These are phyloP conservation scores for Abrostola tripartita DNA, from an alignment of 2,888 invertebrate genomes.

Conservation along the genomic window DNA sequence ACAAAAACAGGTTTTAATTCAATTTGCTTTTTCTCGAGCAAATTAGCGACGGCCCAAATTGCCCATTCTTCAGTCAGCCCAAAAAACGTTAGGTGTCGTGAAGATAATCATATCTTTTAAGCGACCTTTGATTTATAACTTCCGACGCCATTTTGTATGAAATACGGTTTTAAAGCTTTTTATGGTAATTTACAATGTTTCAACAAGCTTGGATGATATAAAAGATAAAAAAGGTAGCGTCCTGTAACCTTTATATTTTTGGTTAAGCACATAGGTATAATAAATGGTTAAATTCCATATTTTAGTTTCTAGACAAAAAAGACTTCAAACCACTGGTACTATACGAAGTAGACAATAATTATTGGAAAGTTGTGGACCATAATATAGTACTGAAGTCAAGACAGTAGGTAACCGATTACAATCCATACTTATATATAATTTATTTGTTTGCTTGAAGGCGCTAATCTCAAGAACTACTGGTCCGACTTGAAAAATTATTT, in stretches of 20 bases:
- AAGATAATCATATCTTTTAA: conserved; percentile 33
- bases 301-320: neutral
- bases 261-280: neutral
- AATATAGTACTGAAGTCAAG: too few relatives aligned
- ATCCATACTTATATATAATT: too few relatives aligned
- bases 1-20: conserved; percentile 39
- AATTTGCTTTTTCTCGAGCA: conserved; percentile 29
- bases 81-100: conserved; percentile 28
- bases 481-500: too few relatives aligned
- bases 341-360: too few relatives aligned
- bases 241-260: neutral
- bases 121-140: conserved; percentile 35
- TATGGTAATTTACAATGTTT: conserved; percentile 19
- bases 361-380: too few relatives aligned
- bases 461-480: too few relatives aligned
- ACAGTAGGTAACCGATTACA: too few relatives aligned
- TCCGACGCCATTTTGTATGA: conserved; percentile 34
- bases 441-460: too few relatives aligned
- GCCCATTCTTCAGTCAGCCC: conserved; percentile 32
- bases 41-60: conserved; percentile 45
- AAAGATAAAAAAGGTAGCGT: conserved; percentile 1
- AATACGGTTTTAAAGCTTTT: conserved; percentile 23
- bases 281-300: neutral
- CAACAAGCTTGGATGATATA: neutral
- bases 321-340: too few relatives aligned